These are phyloP conservation scores for Phyllostomus discolor DNA, from an alignment of 2,113 vertebrate genomes.

Conservation along the genomic window DNA sequence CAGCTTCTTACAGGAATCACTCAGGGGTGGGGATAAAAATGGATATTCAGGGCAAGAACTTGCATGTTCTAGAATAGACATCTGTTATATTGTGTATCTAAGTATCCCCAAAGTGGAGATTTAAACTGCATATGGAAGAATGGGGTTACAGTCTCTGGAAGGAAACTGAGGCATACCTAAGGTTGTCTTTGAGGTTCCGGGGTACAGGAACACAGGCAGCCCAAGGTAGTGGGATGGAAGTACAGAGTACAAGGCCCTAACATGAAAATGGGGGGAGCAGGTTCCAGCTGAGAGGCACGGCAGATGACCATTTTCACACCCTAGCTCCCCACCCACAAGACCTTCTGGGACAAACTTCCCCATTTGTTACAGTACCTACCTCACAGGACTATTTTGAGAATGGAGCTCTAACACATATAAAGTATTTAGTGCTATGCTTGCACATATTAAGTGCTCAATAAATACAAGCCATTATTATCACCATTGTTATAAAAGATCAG, in stretches of 20 bases:
- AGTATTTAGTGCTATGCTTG: neutral
- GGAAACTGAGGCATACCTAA: neutral
- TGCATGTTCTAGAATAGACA: neutral
- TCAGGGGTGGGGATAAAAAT: neutral
- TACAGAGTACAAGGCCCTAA: neutral
- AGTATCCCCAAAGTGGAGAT: neutral
- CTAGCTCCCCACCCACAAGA: neutral
- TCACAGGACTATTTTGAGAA: neutral
- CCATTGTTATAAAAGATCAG: neutral
- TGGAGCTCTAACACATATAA: neutral
- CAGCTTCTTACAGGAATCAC: neutral
- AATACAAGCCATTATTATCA: neutral
- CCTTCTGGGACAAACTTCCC: neutral
- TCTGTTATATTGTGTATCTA: neutral
- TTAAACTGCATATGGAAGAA: neutral
- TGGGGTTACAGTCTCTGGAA: neutral
- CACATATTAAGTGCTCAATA: neutral
- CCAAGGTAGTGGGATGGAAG: neutral
- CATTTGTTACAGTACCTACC: neutral
- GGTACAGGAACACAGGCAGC: neutral
- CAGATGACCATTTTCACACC: neutral
- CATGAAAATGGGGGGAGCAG: too few species aligned
- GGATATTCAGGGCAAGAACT: neutral
- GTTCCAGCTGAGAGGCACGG: neutral
- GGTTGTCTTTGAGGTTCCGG: neutral